Base-by-base conservation (phyloP, 2,888 invertebrate species). In the Aproaerema taeniolella region DNA sequence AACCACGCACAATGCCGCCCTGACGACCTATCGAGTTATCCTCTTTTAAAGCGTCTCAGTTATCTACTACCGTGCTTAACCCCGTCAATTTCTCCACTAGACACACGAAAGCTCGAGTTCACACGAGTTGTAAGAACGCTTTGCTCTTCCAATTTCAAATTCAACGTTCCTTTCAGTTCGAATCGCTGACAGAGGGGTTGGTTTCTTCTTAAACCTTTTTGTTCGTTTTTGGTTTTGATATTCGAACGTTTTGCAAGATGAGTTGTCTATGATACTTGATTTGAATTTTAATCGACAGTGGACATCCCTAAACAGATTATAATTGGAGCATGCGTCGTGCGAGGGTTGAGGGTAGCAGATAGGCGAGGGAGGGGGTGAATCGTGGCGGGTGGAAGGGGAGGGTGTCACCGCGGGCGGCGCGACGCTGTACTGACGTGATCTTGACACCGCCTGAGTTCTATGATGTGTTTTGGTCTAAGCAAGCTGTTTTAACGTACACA, bases 241-340 rank as follows among this genome's bases (percentile, higher is more conserved):
- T n/a, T n/a, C n/a, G n/a, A n/a, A n/a, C n/a, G n/a, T n/a, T n/a
- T n/a, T n/a, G n/a, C n/a, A n/a, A n/a, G n/a, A n/a, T n/a, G n/a
- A n/a, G n/a, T n/a, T n/a, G n/a, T n/a, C n/a, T n/a, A n/a, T n/a
- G n/a, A n/a, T n/a, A n/a, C n/a, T n/a, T n/a, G n/a, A n/a, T n/a
- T n/a, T n/a, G n/a, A n/a, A n/a, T n/a, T 20, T 67, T 70, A 75
- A 83, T 83, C 83, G 85, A 85, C 82, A 75, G 60, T 63, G 67
- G 68, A 76, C 83, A 83, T 83, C 83, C 74, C 85, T 85, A 83
- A 75, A 73, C 75, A 78, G 85, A 85, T 86, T 85, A 85, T 81
- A 82, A 85, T 82, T 85, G 86, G 86, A 85, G 85, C 85, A 86
- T 86, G 85, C 85, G 85, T 85, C 79, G 79, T 82, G 65, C 73